Evolutionary conservation across 2,113 vertebrate species (phyloP).

Genomic region (Otocyon megalotis): DNA sequence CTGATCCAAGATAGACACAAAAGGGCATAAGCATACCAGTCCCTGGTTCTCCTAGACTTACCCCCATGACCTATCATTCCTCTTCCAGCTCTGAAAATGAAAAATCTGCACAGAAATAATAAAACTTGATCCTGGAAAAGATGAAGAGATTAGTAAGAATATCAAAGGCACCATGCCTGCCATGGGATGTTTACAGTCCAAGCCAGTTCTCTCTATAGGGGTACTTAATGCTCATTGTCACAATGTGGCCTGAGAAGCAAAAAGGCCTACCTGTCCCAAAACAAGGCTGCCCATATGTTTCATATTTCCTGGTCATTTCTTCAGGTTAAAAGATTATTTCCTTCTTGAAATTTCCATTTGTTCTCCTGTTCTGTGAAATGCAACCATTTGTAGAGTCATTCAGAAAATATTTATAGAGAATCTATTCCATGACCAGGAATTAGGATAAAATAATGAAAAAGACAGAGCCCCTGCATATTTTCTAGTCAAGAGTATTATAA

Average conservation of each 20-base stretch:
- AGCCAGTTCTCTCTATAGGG: neutral
- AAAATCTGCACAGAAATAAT: constrained; percentile 63
- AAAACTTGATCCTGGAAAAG: constrained; percentile 63
- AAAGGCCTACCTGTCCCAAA: neutral
- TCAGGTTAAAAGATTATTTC: neutral
- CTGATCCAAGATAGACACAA: neutral
- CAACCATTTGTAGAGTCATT: neutral
- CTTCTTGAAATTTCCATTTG: constrained; percentile 8
- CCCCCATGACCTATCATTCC: neutral
- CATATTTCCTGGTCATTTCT: neutral
- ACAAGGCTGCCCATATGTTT: neutral
- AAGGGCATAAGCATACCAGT: neutral
- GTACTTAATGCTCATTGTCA: neutral
- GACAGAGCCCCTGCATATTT: neutral
- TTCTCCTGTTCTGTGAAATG: neutral
- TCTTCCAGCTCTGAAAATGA: constrained; percentile 57
- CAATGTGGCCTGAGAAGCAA: neutral
- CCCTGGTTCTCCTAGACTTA: neutral
- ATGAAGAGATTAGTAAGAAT: constrained; percentile 56
- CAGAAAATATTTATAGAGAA: neutral
- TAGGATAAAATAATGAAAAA: neutral
- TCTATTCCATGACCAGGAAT: neutral
- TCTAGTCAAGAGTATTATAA: neutral
- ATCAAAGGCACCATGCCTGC: neutral
- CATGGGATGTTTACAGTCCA: neutral